Percentiles rank a stretch among this genome's conserved stretches.
Conservation (phyloP, 2,888 invertebrate genomes). For the Neoscelio sp. region DNA sequence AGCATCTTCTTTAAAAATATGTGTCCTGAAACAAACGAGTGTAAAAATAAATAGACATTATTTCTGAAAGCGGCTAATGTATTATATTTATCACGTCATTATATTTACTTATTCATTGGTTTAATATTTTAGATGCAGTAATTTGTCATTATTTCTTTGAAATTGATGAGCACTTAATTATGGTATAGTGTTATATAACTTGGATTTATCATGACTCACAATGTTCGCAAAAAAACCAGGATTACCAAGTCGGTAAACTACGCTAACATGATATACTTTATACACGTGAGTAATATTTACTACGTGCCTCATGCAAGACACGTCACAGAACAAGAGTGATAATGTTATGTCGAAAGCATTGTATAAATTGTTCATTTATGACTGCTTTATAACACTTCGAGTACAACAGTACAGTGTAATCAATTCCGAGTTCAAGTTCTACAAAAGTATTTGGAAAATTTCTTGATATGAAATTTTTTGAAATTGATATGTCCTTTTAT, state of each 20-base stretch:
- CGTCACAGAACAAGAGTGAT: slow-evolving; percentile 51
- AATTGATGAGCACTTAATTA: slow-evolving; percentile 22
- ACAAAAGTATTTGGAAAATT: too few species aligned
- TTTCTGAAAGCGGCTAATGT: neutral
- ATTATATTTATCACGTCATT: neutral
- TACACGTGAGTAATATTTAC: slow-evolving; percentile 56
- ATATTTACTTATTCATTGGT: too few species aligned
- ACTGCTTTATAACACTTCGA: slow-evolving; percentile 16
- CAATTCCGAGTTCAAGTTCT: slow-evolving; percentile 6
- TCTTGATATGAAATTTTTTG: too few species aligned
- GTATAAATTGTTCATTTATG: slow-evolving; percentile 41
- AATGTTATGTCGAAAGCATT: slow-evolving; percentile 51
- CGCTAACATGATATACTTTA: slow-evolving; percentile 52
- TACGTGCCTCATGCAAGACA: slow-evolving; percentile 51
- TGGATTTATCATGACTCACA: slow-evolving; percentile 41
- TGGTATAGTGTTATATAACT: slow-evolving; percentile 8
- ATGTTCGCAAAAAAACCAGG: slow-evolving; percentile 60
- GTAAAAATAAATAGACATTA: slow-evolving; percentile 35
- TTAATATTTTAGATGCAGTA: too few species aligned
- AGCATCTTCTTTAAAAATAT: slow-evolving; percentile 70
- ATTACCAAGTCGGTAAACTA: slow-evolving; percentile 48
- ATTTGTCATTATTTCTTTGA: neutral
- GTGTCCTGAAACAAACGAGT: slow-evolving; percentile 73
- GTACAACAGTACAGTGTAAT: slow-evolving; percentile 21
- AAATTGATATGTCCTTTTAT: too few species aligned